Evolutionary conservation across 1,140 invertebrate species (phyloP), one percentile per base, ranked within the genome.

Genomic region (Orchesella cincta): DNA sequence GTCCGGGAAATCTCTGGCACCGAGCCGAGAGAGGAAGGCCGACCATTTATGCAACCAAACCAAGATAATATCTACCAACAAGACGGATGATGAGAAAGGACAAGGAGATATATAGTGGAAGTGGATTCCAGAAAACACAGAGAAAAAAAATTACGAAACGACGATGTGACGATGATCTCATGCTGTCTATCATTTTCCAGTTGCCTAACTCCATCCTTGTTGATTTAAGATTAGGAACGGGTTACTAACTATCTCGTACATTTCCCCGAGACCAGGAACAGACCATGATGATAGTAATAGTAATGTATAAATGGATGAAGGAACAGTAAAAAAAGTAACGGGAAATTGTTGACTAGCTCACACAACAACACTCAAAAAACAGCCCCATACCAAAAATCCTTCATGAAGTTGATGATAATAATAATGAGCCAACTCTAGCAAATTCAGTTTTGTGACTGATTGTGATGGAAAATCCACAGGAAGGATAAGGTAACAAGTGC

Each of bases 151-250:
- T n/a, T n/a, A n/a, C n/a, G n/a, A n/a, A n/a, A n/a, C n/a, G n/a
- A n/a, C n/a, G 23, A 57, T 14, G 23, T 26, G 52, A 26, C 52
- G 23, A 57, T 26, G 52, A 57, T 57, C 52, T 57, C 52, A n/a
- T 23, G 12, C 5, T 46, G 39, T 57, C 52, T 57, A 57, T 57
- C 52, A 57, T 57, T 57, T 57, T 57, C 52, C 52, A 57, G 8
- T 57, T 57, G 52, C 23, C 52, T n/a, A 23, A n/a, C 52, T 57
- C 23, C 23, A 57, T 57, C 52, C 8, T 46, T 46, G 8, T 12
- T 46, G 8, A 8, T 46, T 46, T 46, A 8, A 46, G 39, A 46
- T 46, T 12, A 12, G 39, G 20, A 46, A 46, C 39, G 20, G 20
- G 39, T 12, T 8, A 46, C 8, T 46, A 46, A n/a, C n/a, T 46